Conservation (phyloP, 2,797 vertebrate genomes). For the Eupleurogrammus muticus region DNA sequence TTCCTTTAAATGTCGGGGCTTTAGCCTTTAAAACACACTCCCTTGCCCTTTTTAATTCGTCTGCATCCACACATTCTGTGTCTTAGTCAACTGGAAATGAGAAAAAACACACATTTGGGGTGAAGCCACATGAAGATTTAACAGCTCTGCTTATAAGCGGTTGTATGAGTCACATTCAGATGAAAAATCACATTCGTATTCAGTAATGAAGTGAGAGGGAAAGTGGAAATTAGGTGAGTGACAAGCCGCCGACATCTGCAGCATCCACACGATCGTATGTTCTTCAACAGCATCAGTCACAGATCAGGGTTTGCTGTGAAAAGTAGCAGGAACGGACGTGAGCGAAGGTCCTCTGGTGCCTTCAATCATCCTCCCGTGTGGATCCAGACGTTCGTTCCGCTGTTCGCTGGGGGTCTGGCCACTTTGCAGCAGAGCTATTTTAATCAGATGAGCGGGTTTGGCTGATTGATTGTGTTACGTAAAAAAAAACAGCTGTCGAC, state of each 20-base stretch:
- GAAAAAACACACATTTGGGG: not conserved
- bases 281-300: not conserved
- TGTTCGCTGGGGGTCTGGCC: slow-evolving; percentile 27
- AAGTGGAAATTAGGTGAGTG: not conserved
- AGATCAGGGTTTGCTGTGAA: not conserved
- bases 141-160: not conserved
- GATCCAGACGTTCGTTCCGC: slow-evolving; percentile 18
- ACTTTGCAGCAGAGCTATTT: slow-evolving; percentile 45
- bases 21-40: slow-evolving; percentile 22
- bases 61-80: not conserved
- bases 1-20: slow-evolving; percentile 20
- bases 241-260: not conserved
- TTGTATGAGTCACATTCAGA: not conserved
- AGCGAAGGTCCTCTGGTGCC: not conserved
- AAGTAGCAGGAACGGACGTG: slow-evolving; percentile 6
- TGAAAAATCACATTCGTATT: not conserved
- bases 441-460: slow-evolving; percentile 44
- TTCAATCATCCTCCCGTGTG: slow-evolving; percentile 19
- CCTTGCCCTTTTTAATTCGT: slow-evolving; percentile 15
- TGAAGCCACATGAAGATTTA: slow-evolving; percentile 18
- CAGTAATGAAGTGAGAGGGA: not conserved
- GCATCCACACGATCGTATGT: not conserved
- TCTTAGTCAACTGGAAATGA: not conserved
- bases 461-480: slow-evolving; percentile 46
- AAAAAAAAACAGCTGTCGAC: slow-evolving; percentile 42